Percentiles rank a stretch among this genome's conserved stretches.
phyloP scores from a whole-genome alignment of 2,888 invertebrate species.

The Axea sp. region DNA sequence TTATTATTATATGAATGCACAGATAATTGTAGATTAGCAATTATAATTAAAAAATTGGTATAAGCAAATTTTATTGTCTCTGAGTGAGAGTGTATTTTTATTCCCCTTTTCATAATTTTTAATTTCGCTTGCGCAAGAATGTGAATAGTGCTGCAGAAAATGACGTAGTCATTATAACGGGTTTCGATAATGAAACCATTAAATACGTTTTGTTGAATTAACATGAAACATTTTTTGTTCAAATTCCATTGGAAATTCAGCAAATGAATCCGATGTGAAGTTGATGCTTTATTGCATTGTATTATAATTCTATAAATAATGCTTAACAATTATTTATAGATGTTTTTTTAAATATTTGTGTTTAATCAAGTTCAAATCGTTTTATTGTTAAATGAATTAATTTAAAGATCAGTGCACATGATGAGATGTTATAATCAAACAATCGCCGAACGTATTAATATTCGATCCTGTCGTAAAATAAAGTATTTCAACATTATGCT shows the following conservation, averaged over 20 bases:
- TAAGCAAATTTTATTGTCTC: neutral
- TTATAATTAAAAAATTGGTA: constrained; percentile 28
- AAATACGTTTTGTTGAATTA: constrained; percentile 29
- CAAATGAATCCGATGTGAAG: neutral
- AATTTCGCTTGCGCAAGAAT: constrained; percentile 40
- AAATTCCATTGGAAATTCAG: constrained; percentile 19
- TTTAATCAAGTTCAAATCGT: too few species aligned
- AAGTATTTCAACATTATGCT: too few species aligned
- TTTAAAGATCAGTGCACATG: too few species aligned
- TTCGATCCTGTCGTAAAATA: too few species aligned
- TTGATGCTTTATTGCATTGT: too few species aligned
- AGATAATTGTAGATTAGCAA: constrained; percentile 4
- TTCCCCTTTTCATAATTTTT: constrained; percentile 21
- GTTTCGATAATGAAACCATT: constrained; percentile 44
- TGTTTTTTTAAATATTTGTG: too few species aligned
- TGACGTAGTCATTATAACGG: constrained; percentile 53
- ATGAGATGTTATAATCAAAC: too few species aligned
- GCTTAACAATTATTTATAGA: too few species aligned
- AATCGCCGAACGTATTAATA: too few species aligned
- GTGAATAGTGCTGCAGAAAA: constrained; percentile 42
- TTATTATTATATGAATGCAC: constrained; percentile 17
- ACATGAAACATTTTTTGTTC: constrained; percentile 24
- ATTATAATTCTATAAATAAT: too few species aligned
- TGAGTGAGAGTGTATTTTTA: neutral
- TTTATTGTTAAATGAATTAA: too few species aligned